These are phyloP conservation scores for Drosophila nikananu DNA, from an alignment of 1,140 invertebrate species.

Conservation along the genomic window DNA sequence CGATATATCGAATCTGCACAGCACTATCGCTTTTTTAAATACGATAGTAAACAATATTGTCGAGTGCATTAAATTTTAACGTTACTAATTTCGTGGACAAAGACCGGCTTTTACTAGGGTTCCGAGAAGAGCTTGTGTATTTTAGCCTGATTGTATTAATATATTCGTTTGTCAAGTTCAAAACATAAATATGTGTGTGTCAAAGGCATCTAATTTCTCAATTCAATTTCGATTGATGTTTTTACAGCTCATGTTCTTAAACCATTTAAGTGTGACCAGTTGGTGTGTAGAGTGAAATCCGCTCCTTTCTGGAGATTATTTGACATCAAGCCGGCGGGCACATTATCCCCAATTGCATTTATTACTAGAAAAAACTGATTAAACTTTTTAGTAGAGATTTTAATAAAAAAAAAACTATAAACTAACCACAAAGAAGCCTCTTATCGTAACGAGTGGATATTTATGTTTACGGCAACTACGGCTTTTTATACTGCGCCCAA, in stretches of 20 bases:
- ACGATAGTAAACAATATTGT: neutral
- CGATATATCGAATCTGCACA: neutral
- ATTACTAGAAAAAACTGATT: neutral
- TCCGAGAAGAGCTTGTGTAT: neutral
- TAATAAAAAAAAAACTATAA: neutral
- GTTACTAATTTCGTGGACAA: neutral
- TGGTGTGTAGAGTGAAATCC: neutral
- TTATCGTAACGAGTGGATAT: neutral
- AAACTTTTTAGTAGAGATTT: neutral
- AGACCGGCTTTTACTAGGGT: neutral
- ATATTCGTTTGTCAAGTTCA: neutral
- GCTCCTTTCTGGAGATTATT: neutral
- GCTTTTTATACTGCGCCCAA: neutral
- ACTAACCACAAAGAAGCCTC: neutral
- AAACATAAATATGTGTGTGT: neutral
- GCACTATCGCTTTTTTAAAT: neutral
- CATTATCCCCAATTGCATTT: neutral
- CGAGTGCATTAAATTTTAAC: neutral
- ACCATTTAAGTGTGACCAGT: neutral
- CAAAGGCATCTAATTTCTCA: neutral
- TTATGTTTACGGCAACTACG: neutral
- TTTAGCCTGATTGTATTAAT: neutral
- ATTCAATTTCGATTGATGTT: neutral
- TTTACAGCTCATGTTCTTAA: neutral
- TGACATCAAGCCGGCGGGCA: neutral